Conservation (phyloP, 1,140 invertebrate species). For the Berghia stephanieae region DNA sequence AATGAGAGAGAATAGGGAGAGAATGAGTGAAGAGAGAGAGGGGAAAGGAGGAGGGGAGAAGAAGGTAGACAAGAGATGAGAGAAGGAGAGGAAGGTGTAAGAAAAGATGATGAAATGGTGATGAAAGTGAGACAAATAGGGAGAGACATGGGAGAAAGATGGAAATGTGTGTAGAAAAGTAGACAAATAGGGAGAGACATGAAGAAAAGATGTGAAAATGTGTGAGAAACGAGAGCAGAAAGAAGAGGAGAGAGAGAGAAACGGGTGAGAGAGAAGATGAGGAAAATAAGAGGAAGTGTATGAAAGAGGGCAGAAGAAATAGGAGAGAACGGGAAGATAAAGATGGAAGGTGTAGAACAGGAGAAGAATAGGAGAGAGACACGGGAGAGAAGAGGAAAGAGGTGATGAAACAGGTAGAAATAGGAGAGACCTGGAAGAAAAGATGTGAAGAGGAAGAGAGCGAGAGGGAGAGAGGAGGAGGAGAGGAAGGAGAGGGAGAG, state of each 20-base stretch:
- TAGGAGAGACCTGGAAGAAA: too few species aligned
- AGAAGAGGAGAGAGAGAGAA: not conserved
- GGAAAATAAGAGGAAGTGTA: not conserved
- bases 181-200: not conserved
- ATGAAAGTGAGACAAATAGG: not conserved
- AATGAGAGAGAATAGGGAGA: too few species aligned
- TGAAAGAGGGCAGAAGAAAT: not conserved
- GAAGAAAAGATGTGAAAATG: not conserved
- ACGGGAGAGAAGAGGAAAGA: not conserved
- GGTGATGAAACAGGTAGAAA: too few species aligned
- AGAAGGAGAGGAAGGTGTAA: too few species aligned
- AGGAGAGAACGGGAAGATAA: not conserved
- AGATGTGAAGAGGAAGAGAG: not conserved
- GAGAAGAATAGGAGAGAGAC: not conserved
- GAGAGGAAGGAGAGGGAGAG: not conserved
- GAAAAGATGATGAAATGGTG: too few species aligned
- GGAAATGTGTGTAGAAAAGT: not conserved
- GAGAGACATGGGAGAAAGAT: not conserved
- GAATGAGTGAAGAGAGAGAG: too few species aligned
- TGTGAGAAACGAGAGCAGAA: not conserved
- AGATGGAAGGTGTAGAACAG: not conserved
- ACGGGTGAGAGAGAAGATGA: not conserved
- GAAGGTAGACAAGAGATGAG: too few species aligned
- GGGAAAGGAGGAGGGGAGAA: too few species aligned
- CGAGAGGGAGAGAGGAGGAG: not conserved